A percentile compares a stretch with the other conserved stretches of the same genome.
Conservation (phyloP, 2,797 vertebrate species). For the Rhinogobio ventralis region DNA sequence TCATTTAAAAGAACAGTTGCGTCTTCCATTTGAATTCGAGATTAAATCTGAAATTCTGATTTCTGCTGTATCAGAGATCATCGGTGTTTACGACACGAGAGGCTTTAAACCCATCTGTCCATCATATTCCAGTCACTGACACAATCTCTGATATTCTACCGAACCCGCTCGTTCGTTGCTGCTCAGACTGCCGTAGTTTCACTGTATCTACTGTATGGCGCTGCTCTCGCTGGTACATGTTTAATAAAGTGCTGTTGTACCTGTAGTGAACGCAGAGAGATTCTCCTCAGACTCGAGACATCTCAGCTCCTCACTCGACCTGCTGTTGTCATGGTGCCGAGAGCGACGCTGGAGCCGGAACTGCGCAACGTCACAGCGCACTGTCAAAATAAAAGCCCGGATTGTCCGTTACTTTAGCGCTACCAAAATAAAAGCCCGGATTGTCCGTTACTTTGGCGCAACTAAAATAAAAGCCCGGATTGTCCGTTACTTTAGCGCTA, state of each 20-base stretch:
- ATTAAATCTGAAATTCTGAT: no score
- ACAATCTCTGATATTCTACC: neutral
- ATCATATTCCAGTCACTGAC: neutral
- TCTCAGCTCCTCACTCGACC: conserved; percentile 65
- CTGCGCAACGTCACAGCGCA: neutral
- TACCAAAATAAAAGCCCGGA: no score
- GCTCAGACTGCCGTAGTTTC: neutral
- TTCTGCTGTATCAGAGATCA: no score
- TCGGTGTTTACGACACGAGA: neutral
- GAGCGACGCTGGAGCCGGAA: conserved; percentile 58
- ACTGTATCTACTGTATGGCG: no score
- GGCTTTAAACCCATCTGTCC: neutral
- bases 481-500: no score
- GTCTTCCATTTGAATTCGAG: neutral
- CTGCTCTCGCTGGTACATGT: no score
- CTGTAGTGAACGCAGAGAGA: neutral
- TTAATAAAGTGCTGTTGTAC: conserved; percentile 4
- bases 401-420: no score
- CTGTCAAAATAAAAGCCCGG: conserved; percentile 49
- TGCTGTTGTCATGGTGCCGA: conserved; percentile 83
- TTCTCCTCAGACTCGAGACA: conserved; percentile 50
- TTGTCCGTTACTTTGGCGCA: no score
- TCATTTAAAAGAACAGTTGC: no score
- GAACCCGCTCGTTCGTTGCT: no score
- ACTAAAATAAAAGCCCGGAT: no score